Percentiles rank a stretch among this genome's conserved stretches.
Evolutionary conservation across 2,797 vertebrate genomes (phyloP).

Genomic region (Lacerta bilineata): DNA sequence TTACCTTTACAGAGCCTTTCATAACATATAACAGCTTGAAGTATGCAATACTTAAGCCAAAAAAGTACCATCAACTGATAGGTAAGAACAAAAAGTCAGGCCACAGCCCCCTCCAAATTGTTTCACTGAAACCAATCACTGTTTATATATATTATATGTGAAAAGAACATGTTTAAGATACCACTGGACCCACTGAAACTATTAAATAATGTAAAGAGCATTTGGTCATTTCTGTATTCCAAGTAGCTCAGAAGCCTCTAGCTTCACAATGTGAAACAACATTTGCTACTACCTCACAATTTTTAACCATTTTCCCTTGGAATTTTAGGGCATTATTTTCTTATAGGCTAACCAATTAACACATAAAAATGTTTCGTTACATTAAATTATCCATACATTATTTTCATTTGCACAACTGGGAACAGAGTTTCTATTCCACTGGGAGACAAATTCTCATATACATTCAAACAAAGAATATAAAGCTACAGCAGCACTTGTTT

Average conservation of each 20-base stretch:
- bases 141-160: conserved; percentile 2
- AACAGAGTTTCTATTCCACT: conserved; percentile 67
- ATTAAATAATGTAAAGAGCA: conserved; percentile 70
- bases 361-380: conserved; percentile 62
- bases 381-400: conserved; percentile 63
- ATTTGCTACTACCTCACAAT: conserved; percentile 67
- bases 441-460: conserved; percentile 59
- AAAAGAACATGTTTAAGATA: conserved; percentile 72
- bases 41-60: conserved; percentile 77
- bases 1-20: conserved; percentile 79
- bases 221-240: conserved; percentile 67
- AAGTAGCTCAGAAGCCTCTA: conserved; percentile 64
- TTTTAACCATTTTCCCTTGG: conserved; percentile 39
- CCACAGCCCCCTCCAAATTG: conserved; percentile 75
- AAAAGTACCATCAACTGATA: conserved; percentile 76
- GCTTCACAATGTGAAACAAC: conserved; percentile 67
- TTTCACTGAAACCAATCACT: conserved; percentile 75
- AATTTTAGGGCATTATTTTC: conserved; percentile 66
- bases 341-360: conserved; percentile 66
- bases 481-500: conserved; percentile 78
- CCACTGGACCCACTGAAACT: conserved; percentile 75
- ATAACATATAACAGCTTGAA: conserved; percentile 78
- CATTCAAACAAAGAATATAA: conserved; percentile 62
- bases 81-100: conserved; percentile 72
- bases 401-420: conserved; percentile 59